Evolutionary conservation across 2,888 invertebrate genomes (phyloP), one percentile per base, ranked within the genome.

Genomic region (Flexamia atlantica): DNA sequence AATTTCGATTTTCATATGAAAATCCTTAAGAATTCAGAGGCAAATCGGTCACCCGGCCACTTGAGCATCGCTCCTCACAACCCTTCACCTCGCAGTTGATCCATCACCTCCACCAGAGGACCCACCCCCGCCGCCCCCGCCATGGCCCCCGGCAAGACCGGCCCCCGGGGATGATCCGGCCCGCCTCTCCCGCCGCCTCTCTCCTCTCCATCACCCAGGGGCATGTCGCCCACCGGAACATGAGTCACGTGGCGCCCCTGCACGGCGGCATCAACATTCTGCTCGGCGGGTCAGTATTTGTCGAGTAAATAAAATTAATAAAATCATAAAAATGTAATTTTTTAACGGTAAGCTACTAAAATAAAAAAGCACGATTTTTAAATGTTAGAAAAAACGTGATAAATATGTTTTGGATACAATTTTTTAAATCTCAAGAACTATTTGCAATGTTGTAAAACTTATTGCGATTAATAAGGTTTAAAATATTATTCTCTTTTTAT

Each of bases 201-300:
- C 57, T 79, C 5, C 79, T 79, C n/a, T 32, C 79, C 1, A 23
- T 36, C 57, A 79, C 79, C 23, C 79, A 79, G 53, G 79, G 50
- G 32, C 76, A 46, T 20, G 76, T 50, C 9, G n/a, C 82, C 12
- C 30, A 84, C 57, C 76, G 79, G 57, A 96, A 93, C 85, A 92
- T 93, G 0, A 92, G 94, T 0, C 92, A 90, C n/a, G 95, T 89
- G 0, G 90, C 88, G 50, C 91, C 92, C 88, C 90, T 92, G 86
- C 92, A 94, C 89, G 94, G 93, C 87, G 92, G 92, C 88, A 93
- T 94, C 89, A 96, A 96, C 90, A 92, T 96, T 87, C 92, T 96
- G 88, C 93, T 96, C 87, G 95, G 95, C 90, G 95, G 96, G 96
- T 96, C 53, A 53, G 53, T n/a, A n/a, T n/a, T n/a, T n/a, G n/a